These are phyloP conservation scores for Diuraphis noxia DNA, from an alignment of 1,140 invertebrate species.

Conservation along the genomic window DNA sequence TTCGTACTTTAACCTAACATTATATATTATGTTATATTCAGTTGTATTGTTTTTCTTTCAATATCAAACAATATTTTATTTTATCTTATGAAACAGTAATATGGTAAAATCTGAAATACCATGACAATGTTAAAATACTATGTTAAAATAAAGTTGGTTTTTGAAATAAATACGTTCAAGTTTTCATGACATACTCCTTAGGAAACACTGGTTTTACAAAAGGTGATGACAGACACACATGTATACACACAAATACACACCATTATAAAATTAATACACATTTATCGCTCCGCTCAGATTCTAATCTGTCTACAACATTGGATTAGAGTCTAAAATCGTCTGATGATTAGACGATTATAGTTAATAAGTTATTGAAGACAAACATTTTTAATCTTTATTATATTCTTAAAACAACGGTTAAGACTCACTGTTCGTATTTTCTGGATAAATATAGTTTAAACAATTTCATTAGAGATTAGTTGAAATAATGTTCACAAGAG, in stretches of 20 bases:
- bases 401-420: background rate
- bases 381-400: background rate
- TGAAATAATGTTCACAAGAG: background rate
- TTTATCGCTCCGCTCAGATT: background rate
- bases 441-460: background rate
- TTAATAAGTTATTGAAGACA: background rate
- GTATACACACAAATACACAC: background rate
- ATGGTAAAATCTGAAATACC: too few species aligned
- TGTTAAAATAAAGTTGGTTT: too few species aligned
- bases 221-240: background rate
- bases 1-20: too few species aligned
- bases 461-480: background rate
- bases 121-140: too few species aligned
- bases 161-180: too few species aligned
- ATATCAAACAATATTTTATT: too few species aligned
- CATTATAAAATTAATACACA: background rate
- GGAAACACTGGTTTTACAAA: background rate
- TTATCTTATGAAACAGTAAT: too few species aligned
- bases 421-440: background rate
- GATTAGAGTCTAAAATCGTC: too few species aligned
- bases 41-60: too few species aligned
- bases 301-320: background rate
- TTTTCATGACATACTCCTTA: too few species aligned
- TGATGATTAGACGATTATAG: too few species aligned
- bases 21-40: too few species aligned